Evolutionary conservation across 1,140 invertebrate species (phyloP).

Genomic region (Ceratitis capitata): DNA sequence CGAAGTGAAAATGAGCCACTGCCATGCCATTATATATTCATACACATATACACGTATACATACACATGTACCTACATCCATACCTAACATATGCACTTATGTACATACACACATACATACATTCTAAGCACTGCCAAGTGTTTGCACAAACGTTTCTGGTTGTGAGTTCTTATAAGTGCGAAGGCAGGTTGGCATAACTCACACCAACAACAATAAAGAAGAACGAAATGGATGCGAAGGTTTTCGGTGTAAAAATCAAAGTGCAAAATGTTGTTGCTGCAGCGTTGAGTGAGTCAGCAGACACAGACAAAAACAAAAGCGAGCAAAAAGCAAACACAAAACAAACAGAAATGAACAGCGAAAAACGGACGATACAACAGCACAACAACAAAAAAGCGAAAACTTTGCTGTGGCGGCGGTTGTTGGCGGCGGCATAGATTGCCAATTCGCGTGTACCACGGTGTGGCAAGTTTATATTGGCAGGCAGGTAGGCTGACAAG

Average conservation of each 20-base stretch:
- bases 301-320: not conserved
- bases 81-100: not conserved
- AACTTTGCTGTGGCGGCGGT: not conserved
- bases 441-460: not conserved
- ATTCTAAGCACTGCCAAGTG: rapidly evolving
- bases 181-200: not conserved
- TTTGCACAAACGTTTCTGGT: not conserved
- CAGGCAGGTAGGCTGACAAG: not conserved
- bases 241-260: not conserved
- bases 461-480: not conserved
- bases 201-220: not conserved
- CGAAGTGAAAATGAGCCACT: conserved; percentile 25
- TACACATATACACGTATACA: not conserved
- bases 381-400: too few relatives aligned
- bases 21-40: not conserved
- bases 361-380: not conserved
- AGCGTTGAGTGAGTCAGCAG: conserved; percentile 23
- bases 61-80: not conserved
- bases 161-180: not conserved
- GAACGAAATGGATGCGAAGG: too few relatives aligned
- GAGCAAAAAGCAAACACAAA: not conserved
- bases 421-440: conserved; percentile 13
- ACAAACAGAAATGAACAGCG: not conserved
- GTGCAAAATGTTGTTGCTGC: conserved; percentile 14
- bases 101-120: not conserved